phyloP scores from a whole-genome alignment of 2,888 invertebrate species.

The Octonoba sinensis region DNA sequence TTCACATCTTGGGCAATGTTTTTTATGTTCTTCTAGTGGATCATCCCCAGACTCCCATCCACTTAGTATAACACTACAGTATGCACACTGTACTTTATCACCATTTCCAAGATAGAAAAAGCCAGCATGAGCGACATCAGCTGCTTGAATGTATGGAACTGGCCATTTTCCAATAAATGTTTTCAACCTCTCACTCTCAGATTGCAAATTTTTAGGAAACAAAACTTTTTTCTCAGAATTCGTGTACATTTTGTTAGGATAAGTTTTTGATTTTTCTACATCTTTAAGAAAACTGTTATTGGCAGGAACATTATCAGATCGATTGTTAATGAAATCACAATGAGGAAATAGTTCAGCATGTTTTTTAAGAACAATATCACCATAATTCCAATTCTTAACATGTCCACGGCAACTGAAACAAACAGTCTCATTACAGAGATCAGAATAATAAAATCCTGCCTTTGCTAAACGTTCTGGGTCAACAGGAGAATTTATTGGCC shows the following conservation, averaged over 20 bases:
- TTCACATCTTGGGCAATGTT: conserved; percentile 85
- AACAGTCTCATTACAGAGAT: conserved; percentile 81
- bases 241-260: background rate
- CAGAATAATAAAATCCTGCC: conserved; percentile 87
- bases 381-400: conserved; percentile 84
- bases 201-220: too few species aligned
- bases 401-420: conserved; percentile 87
- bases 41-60: conserved; percentile 87
- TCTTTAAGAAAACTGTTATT: background rate
- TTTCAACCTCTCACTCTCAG: conserved; percentile 40
- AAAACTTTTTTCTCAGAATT: conserved; percentile 51
- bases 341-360: conserved; percentile 64
- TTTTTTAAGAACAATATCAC: conserved; percentile 79
- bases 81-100: conserved; percentile 86
- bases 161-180: conserved; percentile 75
- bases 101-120: conserved; percentile 83
- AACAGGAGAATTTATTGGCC: conserved; percentile 74
- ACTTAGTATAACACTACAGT: conserved; percentile 84
- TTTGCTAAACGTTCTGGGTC: conserved; percentile 78
- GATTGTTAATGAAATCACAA: conserved; percentile 65
- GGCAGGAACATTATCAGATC: conserved; percentile 43
- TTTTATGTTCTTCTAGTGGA: conserved; percentile 83
- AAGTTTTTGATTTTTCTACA: background rate
- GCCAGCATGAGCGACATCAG: conserved; percentile 82
- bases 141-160: conserved; percentile 76